These are phyloP conservation scores for Bufotes viridis DNA, from an alignment of 2,797 vertebrate genomes.

Conservation along the genomic window DNA sequence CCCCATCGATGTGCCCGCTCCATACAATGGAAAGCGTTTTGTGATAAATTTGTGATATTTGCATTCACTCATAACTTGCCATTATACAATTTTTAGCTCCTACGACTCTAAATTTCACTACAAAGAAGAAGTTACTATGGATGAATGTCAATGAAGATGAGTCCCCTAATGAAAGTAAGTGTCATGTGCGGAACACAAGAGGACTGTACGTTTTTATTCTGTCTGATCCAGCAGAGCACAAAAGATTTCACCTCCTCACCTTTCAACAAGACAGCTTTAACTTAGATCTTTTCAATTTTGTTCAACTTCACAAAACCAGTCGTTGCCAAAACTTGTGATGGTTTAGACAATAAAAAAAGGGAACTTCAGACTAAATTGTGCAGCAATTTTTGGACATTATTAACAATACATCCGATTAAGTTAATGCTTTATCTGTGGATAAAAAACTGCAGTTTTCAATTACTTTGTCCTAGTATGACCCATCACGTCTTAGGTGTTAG, in stretches of 20 bases:
- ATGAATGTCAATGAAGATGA: conserved; percentile 68
- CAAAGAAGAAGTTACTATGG: conserved; percentile 24
- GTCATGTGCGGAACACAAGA: conserved; percentile 64
- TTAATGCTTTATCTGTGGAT: not conserved
- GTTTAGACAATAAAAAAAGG: conserved; percentile 22
- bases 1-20: no score
- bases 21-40: no score
- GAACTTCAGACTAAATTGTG: conserved; percentile 11
- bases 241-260: conserved; percentile 67
- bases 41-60: not conserved
- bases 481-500: not conserved
- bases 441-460: not conserved
- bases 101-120: not conserved
- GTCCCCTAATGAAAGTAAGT: conserved; percentile 69
- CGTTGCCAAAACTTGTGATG: conserved; percentile 57
- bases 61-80: conserved; percentile 74
- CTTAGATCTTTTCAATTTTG: conserved; percentile 71
- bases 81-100: conserved; percentile 65
- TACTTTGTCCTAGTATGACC: not conserved
- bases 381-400: conserved; percentile 7
- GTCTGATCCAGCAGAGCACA: conserved; percentile 69
- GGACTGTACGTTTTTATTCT: conserved; percentile 65
- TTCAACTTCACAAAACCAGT: conserved; percentile 68
- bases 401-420: not conserved
- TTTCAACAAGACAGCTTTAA: conserved; percentile 68